Evolutionary conservation across 1,140 invertebrate genomes (phyloP).

Genomic region (Tetranychus cinnabarinus): DNA sequence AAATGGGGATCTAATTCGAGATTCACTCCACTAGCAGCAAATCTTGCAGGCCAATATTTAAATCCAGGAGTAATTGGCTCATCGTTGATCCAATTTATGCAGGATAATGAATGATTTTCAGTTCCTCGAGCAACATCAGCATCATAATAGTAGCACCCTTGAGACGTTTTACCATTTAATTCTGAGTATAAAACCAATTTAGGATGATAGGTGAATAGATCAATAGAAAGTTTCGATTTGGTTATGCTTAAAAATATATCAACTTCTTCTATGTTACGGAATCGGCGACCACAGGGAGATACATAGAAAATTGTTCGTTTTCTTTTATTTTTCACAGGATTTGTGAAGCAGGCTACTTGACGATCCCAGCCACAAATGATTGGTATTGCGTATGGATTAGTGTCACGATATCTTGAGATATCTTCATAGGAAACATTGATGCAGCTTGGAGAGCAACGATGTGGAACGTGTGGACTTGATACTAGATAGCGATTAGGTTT

Average conservation of each 20-base stretch:
- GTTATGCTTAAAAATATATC: background rate
- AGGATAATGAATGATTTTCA: constrained; percentile 1
- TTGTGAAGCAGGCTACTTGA: too few species aligned
- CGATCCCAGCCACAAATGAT: background rate
- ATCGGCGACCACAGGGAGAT: background rate
- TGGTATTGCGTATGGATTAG: background rate
- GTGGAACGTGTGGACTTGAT: background rate
- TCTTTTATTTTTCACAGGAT: background rate
- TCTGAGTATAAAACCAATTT: background rate
- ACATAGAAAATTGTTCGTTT: background rate
- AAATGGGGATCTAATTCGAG: background rate
- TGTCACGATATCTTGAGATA: background rate
- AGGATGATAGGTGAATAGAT: constrained; percentile 1
- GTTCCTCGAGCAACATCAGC: constrained; percentile 1
- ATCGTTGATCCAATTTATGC: background rate
- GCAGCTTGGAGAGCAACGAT: background rate
- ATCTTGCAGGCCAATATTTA: background rate
- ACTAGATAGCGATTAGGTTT: background rate
- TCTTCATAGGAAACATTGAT: background rate
- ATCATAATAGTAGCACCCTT: background rate
- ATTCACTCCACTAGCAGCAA: background rate
- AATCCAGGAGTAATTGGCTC: background rate
- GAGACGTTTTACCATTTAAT: background rate
- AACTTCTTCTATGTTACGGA: background rate
- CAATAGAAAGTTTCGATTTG: background rate